These are phyloP conservation scores for Pangasius sanitwongsei DNA, from an alignment of 2,797 vertebrate genomes.

Conservation along the genomic window DNA sequence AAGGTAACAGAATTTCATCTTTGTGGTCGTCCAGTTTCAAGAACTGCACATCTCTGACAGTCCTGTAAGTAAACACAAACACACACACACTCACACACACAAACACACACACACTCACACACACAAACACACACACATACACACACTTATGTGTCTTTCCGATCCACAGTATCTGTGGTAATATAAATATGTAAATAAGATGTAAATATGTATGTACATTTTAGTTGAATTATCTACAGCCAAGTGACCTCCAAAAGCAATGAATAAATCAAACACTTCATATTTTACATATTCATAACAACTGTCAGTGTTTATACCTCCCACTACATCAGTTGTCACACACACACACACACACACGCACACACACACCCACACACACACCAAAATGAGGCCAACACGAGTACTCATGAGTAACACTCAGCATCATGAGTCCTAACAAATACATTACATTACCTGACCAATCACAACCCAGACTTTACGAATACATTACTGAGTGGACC, in stretches of 20 bases:
- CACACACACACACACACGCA: background rate
- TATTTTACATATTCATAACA: conserved; percentile 39
- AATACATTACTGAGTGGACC: background rate
- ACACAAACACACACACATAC: background rate
- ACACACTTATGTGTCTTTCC: background rate
- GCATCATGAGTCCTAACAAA: background rate
- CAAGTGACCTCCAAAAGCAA: background rate
- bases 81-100: background rate
- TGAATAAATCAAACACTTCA: conserved; percentile 42
- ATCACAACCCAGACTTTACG: background rate
- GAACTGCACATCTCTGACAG: conserved; percentile 64
- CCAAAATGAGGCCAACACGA: background rate
- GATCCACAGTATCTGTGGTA: too few species aligned
- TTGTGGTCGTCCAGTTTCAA: conserved; percentile 62
- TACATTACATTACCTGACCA: background rate
- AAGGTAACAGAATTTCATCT: conserved; percentile 64
- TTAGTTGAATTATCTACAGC: conserved; percentile 34
- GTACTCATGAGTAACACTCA: background rate
- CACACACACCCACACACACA: background rate
- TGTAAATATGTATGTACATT: background rate
- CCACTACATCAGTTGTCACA: background rate
- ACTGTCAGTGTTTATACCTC: background rate
- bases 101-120: background rate
- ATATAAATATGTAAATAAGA: background rate
- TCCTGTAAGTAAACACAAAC: conserved; percentile 65